Conservation (phyloP, 2,113 vertebrate genomes). For the Menura novaehollandiae region DNA sequence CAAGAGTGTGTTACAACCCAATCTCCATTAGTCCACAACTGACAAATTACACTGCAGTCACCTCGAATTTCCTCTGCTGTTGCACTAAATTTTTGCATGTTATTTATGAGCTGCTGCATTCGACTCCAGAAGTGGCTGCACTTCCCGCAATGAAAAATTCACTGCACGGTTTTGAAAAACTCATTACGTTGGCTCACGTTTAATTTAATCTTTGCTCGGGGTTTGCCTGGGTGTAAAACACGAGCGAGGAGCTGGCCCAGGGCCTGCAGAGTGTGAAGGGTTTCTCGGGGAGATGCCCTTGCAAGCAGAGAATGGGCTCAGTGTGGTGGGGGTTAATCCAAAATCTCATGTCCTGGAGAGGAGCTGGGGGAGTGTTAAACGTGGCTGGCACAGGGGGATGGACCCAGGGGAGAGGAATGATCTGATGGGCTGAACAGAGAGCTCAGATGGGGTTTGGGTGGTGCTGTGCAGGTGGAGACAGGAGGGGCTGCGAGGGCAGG, state of each 20-base stretch:
- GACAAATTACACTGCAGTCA: background rate
- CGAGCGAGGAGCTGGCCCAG: background rate
- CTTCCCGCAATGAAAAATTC: background rate
- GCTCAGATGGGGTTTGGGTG: fast-evolving
- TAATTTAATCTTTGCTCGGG: background rate
- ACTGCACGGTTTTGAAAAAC: background rate
- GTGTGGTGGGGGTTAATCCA: fast-evolving
- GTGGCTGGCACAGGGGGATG: background rate
- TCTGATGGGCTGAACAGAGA: background rate
- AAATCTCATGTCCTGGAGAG: background rate
- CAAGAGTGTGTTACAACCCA: background rate
- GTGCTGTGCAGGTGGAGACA: background rate
- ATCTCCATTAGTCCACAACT: background rate
- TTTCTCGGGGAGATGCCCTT: background rate
- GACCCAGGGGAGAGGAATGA: background rate
- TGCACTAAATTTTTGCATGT: background rate
- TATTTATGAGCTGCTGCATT: conserved; percentile 19
- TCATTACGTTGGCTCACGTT: background rate
- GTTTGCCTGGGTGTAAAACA: background rate
- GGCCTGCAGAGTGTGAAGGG: background rate
- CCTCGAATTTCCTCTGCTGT: background rate
- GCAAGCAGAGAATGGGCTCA: background rate
- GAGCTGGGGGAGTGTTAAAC: background rate
- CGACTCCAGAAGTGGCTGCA: background rate
- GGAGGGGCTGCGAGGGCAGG: background rate